Base-by-base conservation (phyloP, 2,888 invertebrate species). In the Drosophila percnosoma region DNA sequence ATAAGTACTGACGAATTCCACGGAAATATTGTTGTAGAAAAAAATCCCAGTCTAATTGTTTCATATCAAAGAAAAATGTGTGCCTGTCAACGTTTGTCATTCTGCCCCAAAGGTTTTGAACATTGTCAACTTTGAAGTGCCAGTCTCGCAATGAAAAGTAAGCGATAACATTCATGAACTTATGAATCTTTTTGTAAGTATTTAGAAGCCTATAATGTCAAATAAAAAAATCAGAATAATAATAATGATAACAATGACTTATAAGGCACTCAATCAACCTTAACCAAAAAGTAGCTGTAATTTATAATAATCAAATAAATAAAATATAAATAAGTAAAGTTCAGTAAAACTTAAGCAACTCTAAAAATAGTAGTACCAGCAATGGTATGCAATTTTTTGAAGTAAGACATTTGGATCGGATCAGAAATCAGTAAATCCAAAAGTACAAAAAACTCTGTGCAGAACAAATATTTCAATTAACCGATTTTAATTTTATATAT, bases 111-210 rank as follows among this genome's bases (percentile, higher is more conserved):
- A 67, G 66, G 10, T 15, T 54, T 27, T 67, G 31, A 38, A 53
- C 36, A 38, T 67, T 53, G 18, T 53, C 36, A 38, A 38, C 53
- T n/a, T n/a, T 24, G 38, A 67, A 67, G 18, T 68, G 7, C 68
- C 66, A 98, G 74, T 96, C 95, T 74, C 95, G 95, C 15, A 94
- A 95, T 4, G 96, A 95, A 93, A 98, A 98, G 92, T 97, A 97
- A 82, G 96, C 95, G 52, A 97, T 93, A 0, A 96, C 96, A 59
- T 95, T 94, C 82, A 96, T 95, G 61, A 97, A 95, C 81, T 95
- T 95, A 93, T 96, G 96, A 63, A 98, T 95, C 91, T 96, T 67
- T 27, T 67, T 67, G 15, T 65, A 67, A 6, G 66, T 67, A 48
- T 65, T 54, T 5, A 67, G n/a, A 2, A 67, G 36, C 11, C 66